Base-by-base conservation (phyloP, 2,888 invertebrate species). In the Lumbricus terrestris region DNA sequence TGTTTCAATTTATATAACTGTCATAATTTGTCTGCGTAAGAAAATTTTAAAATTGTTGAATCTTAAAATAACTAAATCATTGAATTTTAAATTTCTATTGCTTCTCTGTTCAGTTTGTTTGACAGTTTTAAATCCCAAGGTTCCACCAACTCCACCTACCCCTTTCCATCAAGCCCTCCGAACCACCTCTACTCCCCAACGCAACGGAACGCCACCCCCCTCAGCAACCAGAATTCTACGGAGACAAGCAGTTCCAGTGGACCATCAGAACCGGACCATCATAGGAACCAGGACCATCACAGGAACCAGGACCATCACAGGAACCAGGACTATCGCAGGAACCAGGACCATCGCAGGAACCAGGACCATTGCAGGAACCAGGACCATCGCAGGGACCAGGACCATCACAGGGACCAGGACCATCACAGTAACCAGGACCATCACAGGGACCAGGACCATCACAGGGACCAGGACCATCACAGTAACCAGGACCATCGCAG, bases 121-220 rank as follows among this genome's bases (percentile, higher is more conserved):
- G 69, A n/a, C 69, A 69, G 69, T 69, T 69, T n/a, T 69, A 69
- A 69, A 69, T 69, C 69, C n/a, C 69, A n/a, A 69, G 69, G 69
- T 69, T 69, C 69, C 6, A n/a, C 69, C n/a, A 8, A 69, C 69
- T 69, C 69, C 29, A 11, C 69, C n/a, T n/a, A n/a, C n/a, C 69
- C 69, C 69, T 69, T n/a, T n/a, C 69, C 29, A n/a, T 69, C 69
- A 29, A 69, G 69, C n/a, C 69, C 69, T 69, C 69, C 69, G 8
- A 69, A 69, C n/a, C 69, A 69, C n/a, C 16, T 1, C 69, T 69
- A 69, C 69, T 69, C 69, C n/a, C 69, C 69, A 16, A 69, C 69
- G n/a, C 69, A 5, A n/a, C 69, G 13, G n/a, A n/a, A n/a, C n/a
- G 69, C 8, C n/a, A 4, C n/a, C 69, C 0, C 47, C 47, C 47